Evolutionary conservation across 1,140 invertebrate genomes (phyloP).

Genomic region (Drosophila tristis): DNA sequence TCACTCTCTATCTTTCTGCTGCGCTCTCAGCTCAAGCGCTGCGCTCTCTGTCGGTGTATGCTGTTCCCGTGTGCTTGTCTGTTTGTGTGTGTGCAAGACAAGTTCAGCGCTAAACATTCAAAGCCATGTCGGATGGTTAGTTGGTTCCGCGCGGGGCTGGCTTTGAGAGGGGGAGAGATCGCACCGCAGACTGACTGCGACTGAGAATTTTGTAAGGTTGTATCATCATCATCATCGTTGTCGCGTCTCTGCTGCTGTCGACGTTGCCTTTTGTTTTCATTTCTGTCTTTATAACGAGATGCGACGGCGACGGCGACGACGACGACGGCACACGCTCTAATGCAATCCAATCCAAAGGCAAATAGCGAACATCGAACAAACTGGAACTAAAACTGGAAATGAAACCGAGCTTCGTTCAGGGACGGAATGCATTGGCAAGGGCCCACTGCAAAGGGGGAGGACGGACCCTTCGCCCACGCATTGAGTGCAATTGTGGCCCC

Average conservation of each 20-base stretch:
- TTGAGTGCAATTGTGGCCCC: no score
- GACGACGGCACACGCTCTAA: conserved; percentile 74
- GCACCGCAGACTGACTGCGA: conserved; percentile 51
- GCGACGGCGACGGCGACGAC: conserved; percentile 57
- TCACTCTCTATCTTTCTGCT: conserved; percentile 27
- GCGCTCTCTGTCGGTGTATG: conserved; percentile 14
- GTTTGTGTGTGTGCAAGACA: conserved; percentile 66
- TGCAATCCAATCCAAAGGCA: conserved; percentile 66
- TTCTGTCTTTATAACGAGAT: conserved; percentile 70
- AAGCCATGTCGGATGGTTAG: conserved; percentile 53
- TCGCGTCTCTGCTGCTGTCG: conserved; percentile 23
- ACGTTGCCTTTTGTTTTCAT: conserved; percentile 75
- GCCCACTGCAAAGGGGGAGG: background rate
- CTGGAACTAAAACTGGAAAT: conserved; percentile 28
- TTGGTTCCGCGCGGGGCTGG: conserved; percentile 1
- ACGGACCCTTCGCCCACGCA: background rate
- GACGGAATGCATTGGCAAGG: conserved; percentile 1
- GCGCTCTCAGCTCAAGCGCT: conserved; percentile 23
- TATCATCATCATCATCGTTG: conserved; percentile 61
- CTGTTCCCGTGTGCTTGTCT: conserved; percentile 26
- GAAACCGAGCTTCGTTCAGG: conserved; percentile 19
- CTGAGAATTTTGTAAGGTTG: conserved; percentile 82
- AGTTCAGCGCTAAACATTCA: conserved; percentile 82
- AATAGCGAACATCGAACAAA: conserved; percentile 57
- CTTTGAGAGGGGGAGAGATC: conserved; percentile 6